phyloP scores from a whole-genome alignment of 2,113 vertebrate genomes.

The Tenebrosternarchus preto region DNA sequence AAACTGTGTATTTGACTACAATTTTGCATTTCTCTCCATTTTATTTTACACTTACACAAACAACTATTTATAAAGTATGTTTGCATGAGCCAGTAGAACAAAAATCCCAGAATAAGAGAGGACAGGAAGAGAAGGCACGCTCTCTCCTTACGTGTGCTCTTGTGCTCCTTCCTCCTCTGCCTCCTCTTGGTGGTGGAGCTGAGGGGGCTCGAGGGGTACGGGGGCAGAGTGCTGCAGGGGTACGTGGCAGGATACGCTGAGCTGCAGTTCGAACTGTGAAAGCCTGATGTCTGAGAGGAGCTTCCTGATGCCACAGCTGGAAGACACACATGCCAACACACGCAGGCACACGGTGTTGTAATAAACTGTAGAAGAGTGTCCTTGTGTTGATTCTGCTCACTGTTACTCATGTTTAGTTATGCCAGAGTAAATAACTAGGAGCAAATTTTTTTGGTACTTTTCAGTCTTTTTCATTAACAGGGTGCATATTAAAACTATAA shows the following conservation, averaged over 20 bases:
- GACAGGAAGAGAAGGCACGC: constrained; percentile 38
- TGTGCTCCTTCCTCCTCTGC: constrained; percentile 85
- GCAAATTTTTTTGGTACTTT: no score
- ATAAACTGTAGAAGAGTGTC: background rate
- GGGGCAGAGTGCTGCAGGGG: constrained; percentile 60
- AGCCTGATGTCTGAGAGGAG: constrained; percentile 82
- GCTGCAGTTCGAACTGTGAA: constrained; percentile 85
- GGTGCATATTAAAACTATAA: background rate
- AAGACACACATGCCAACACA: background rate
- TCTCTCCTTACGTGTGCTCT: constrained; percentile 87
- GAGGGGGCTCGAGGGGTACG: constrained; percentile 86
- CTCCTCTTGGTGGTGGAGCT: constrained; percentile 82
- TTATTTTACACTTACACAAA: no score
- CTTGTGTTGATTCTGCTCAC: no score
- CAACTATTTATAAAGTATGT: no score
- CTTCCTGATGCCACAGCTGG: constrained; percentile 87
- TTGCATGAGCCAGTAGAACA: no score
- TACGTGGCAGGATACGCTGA: constrained; percentile 52
- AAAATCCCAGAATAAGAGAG: no score
- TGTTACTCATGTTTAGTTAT: no score
- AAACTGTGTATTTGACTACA: no score
- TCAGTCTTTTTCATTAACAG: no score
- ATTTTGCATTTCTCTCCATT: no score
- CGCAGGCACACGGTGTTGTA: background rate
- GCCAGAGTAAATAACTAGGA: no score